phyloP scores from a whole-genome alignment of 2,797 vertebrate genomes.

The Myotis vivesi region DNA sequence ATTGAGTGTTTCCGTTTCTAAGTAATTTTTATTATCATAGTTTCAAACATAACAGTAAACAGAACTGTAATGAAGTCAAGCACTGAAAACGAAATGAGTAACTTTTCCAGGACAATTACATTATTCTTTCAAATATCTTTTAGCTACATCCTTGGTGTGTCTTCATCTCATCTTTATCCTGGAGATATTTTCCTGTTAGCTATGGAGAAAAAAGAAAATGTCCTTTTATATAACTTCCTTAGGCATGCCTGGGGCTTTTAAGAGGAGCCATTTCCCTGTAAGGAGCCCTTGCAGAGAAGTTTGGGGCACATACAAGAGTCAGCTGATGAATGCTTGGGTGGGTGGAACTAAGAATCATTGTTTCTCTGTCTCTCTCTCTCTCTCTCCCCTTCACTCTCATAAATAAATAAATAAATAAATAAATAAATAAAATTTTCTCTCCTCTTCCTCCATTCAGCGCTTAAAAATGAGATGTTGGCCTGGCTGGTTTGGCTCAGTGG shows the following conservation, averaged over 20 bases:
- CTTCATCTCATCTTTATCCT: background rate
- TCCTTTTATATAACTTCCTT: background rate
- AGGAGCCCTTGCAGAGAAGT: background rate
- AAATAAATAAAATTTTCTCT: background rate
- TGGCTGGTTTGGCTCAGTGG: no score
- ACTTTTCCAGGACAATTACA: background rate
- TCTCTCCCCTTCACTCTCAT: no score
- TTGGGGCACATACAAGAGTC: background rate
- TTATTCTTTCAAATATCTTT: background rate
- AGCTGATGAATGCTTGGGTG: no score
- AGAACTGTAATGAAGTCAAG: background rate
- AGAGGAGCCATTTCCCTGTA: background rate
- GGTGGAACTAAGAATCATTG: no score
- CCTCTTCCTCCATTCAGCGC: background rate
- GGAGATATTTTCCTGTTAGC: background rate
- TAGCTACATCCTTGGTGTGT: background rate
- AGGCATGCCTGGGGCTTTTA: background rate
- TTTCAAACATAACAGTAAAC: background rate
- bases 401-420: background rate
- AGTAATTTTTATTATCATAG: conserved; percentile 19
- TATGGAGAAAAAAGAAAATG: background rate
- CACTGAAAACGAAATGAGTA: background rate
- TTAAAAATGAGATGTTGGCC: no score
- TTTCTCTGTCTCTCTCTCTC: no score
- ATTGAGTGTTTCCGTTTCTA: background rate